Conservation (phyloP, 1,140 invertebrate genomes). For the Lepidurus arcticus region DNA sequence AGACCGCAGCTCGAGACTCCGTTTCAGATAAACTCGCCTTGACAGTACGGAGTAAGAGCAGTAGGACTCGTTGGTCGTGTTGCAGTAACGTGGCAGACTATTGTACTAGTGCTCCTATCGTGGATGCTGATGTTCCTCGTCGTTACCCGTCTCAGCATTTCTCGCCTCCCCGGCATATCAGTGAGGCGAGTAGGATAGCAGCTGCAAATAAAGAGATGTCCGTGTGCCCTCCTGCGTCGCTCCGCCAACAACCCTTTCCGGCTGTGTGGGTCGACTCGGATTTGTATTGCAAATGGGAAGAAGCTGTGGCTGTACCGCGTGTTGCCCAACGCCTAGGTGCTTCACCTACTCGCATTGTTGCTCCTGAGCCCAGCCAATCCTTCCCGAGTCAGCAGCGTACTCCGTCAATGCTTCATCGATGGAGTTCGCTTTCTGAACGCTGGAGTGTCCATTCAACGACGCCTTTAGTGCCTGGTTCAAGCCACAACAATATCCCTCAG, state of each 20-base stretch:
- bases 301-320: neutral
- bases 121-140: neutral
- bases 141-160: neutral
- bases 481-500: neutral
- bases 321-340: neutral
- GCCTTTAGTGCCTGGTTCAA: neutral
- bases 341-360: neutral
- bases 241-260: neutral
- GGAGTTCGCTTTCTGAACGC: neutral
- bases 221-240: neutral
- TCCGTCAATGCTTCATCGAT: neutral
- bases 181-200: neutral
- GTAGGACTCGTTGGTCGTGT: neutral
- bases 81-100: conserved; percentile 16
- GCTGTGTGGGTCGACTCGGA: conserved; percentile 5
- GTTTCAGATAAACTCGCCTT: neutral
- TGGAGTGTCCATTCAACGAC: neutral
- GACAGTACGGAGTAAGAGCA: neutral
- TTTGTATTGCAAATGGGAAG: conserved; percentile 14
- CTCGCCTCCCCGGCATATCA: neutral
- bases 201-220: neutral
- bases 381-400: neutral
- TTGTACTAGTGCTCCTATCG: neutral
- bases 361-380: neutral
- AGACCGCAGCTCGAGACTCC: neutral